Evolutionary conservation across 2,888 invertebrate genomes (phyloP), one percentile per base, ranked within the genome.

Genomic region (Plebejus argus): DNA sequence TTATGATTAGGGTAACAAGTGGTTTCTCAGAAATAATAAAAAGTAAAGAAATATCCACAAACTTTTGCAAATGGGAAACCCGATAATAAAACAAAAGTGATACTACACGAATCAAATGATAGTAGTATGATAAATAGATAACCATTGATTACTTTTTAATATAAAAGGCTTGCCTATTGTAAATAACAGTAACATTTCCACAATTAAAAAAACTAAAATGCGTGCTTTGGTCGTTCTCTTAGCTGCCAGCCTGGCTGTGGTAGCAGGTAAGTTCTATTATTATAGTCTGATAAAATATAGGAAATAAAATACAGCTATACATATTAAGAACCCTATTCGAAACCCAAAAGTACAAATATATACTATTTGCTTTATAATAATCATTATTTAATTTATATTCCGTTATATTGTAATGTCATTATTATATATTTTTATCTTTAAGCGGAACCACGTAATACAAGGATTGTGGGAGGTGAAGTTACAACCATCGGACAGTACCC

Each of bases 401-500:
- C 49, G 0, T 12, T 12, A 49, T 7, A 6, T 0, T 49, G 10
- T 49, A 7, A 15, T 49, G 49, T 10, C 49, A 49, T 15, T 49
- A 49, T 15, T 49, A 49, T 49, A 20, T 58, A 7, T n/a, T 15
- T 49, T 12, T 49, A 20, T 58, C 7, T n/a, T 58, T 58, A n/a
- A 58, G 58, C 58, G 58, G 58, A 58, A 20, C 58, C 58, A 58
- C 20, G 20, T 7, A 58, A n/a, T 58, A n/a, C 58, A 58, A 58
- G 20, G 20, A 58, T 58, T 58, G 58, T 58, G 58, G 58, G 58
- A 2, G 58, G 58, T 58, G 58, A 58, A 18, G 58, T 58, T 4
- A 58, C 58, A n/a, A 58, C 58, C 20, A 58, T 58, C 20, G 58
- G n/a, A 6, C 58, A n/a, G 58, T 58, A 58, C 58, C 58, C 58